phyloP scores from a whole-genome alignment of 2,888 invertebrate genomes.

The Phortica okadai region DNA sequence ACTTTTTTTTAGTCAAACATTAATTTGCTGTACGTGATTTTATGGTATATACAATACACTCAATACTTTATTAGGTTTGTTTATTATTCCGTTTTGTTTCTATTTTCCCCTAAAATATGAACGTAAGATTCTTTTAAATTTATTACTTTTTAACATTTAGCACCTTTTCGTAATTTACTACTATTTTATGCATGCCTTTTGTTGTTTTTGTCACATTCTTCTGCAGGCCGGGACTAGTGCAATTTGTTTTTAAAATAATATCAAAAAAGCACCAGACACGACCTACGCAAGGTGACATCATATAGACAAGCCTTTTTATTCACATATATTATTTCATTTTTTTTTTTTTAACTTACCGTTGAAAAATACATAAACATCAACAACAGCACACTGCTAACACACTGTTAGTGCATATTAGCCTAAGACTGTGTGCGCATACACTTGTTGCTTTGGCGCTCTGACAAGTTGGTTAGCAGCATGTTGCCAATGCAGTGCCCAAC shows the following conservation, averaged over 20 bases:
- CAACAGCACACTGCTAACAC: no score
- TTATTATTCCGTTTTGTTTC: constrained; percentile 31
- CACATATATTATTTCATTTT: no score
- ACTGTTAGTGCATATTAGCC: no score
- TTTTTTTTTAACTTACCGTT: no score
- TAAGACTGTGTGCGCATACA: background rate
- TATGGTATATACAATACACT: background rate
- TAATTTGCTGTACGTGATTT: background rate
- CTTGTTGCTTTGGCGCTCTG: background rate
- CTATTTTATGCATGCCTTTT: background rate
- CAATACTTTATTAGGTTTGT: background rate
- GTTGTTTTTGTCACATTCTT: constrained; percentile 68
- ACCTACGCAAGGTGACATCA: constrained; percentile 77
- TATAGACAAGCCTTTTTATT: background rate
- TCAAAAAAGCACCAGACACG: constrained; percentile 80
- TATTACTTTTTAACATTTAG: no score
- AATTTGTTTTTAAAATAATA: constrained; percentile 78
- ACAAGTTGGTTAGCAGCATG: background rate
- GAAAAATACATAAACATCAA: no score
- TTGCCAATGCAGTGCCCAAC: background rate
- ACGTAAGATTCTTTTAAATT: no score
- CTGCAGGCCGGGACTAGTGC: constrained; percentile 83
- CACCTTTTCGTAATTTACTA: background rate
- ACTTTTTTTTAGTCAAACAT: background rate
- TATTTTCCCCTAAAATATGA: background rate